Evolutionary conservation across 2,888 invertebrate genomes (phyloP).

Genomic region (Pollenia angustigena): DNA sequence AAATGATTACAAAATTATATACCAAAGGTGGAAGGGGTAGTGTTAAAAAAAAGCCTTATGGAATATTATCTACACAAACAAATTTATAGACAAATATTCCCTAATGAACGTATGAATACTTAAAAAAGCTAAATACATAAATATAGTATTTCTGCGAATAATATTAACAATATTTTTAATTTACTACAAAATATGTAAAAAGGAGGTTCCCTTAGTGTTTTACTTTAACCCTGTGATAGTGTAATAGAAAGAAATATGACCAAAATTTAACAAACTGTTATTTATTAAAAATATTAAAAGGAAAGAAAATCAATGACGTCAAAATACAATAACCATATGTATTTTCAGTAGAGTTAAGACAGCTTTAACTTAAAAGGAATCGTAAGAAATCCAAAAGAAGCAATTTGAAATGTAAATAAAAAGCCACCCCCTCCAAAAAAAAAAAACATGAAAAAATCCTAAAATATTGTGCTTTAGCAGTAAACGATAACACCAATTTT

Average conservation of each 20-base stretch:
- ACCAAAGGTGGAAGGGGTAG: constrained; percentile 62
- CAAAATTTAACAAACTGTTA: constrained; percentile 30
- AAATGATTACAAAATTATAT: constrained; percentile 59
- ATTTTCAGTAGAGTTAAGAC: constrained; percentile 43
- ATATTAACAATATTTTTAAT: constrained; percentile 9
- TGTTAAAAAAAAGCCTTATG: constrained; percentile 63
- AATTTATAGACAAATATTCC: constrained; percentile 38
- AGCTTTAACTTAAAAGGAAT: constrained; percentile 31
- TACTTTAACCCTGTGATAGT: constrained; percentile 60
- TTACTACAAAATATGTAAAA: constrained; percentile 13
- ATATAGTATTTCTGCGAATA: not conserved
- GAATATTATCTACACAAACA: constrained; percentile 41
- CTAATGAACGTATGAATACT: constrained; percentile 21
- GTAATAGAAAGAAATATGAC: constrained; percentile 48
- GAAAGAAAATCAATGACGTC: constrained; percentile 42
- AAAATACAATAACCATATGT: constrained; percentile 58
- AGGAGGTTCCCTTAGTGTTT: constrained; percentile 38
- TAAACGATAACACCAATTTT: constrained; percentile 81
- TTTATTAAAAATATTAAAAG: constrained; percentile 1
- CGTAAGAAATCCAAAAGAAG: constrained; percentile 33
- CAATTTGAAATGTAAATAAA: constrained; percentile 70
- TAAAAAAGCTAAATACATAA: constrained; percentile 23
- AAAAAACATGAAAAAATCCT: constrained; percentile 52
- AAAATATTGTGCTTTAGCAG: constrained; percentile 79
- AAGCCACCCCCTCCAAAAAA: not conserved